These are phyloP conservation scores for Leucania comma DNA, from an alignment of 2,888 invertebrate species.

Conservation along the genomic window DNA sequence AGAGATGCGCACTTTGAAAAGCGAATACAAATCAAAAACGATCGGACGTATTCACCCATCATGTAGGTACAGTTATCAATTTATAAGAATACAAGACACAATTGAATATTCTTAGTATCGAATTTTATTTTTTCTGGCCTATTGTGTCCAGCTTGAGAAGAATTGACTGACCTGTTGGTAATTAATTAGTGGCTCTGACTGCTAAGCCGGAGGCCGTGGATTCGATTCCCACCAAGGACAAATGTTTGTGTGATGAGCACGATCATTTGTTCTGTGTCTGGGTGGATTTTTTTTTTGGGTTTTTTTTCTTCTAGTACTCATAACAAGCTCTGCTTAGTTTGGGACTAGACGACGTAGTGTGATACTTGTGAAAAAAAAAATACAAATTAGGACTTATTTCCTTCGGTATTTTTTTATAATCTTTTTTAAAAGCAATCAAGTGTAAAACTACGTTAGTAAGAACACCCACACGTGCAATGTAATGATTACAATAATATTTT, in stretches of 20 bases:
- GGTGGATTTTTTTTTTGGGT: no score
- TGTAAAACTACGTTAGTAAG: conserved; percentile 10
- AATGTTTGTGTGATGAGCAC: no score
- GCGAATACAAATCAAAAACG: conserved; percentile 68
- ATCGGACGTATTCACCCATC: conserved; percentile 56
- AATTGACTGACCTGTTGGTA: no score
- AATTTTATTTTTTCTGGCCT: conserved; percentile 30
- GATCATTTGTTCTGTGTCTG: no score
- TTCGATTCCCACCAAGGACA: no score
- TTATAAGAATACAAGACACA: conserved; percentile 60
- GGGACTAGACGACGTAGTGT: no score
- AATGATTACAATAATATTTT: conserved; percentile 54
- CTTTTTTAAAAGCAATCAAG: not conserved
- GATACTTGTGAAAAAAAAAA: no score
- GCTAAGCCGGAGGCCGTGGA: no score
- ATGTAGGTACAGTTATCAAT: conserved; percentile 54
- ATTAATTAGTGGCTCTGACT: no score
- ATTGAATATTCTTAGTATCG: conserved; percentile 44
- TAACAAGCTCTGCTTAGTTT: no score
- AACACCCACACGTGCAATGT: conserved; percentile 26
- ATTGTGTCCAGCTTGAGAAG: conserved; percentile 41
- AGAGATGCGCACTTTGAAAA: conserved; percentile 70
- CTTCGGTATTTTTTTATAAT: conserved; percentile 9
- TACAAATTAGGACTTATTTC: conserved; percentile 48
- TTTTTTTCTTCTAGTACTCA: no score